phyloP scores from a whole-genome alignment of 2,797 vertebrate species.

The Emys orbicularis region DNA sequence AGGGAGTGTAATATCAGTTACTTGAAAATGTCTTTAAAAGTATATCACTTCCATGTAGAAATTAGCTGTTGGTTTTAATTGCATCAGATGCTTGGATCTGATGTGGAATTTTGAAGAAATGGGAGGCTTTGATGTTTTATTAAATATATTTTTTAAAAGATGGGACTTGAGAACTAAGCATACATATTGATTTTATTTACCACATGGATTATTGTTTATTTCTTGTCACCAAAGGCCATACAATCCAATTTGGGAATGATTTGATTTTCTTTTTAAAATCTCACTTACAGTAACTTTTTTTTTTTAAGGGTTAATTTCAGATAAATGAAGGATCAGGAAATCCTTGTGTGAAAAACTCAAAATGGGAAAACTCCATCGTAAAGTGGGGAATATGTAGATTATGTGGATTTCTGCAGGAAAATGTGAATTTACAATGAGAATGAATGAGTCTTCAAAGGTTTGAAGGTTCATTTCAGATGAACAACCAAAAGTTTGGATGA shows the following conservation, averaged over 20 bases:
- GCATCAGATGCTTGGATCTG: constrained; percentile 72
- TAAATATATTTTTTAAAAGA: constrained; percentile 81
- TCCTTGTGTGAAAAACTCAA: constrained; percentile 18
- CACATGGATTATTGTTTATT: constrained; percentile 62
- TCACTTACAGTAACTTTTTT: constrained; percentile 54
- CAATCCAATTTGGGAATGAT: constrained; percentile 56
- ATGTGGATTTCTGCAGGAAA: constrained; percentile 55
- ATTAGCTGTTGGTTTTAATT: constrained; percentile 83
- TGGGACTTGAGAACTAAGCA: constrained; percentile 70
- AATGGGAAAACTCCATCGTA: constrained; percentile 56
- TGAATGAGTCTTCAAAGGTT: constrained; percentile 48
- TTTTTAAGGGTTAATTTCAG: constrained; percentile 65
- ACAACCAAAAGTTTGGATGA: constrained; percentile 26
- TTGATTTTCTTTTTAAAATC: constrained; percentile 63
- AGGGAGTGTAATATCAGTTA: not conserved
- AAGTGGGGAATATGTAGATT: constrained; percentile 47
- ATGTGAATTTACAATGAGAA: constrained; percentile 49
- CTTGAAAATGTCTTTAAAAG: constrained; percentile 77
- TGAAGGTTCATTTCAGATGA: constrained; percentile 63
- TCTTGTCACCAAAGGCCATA: constrained; percentile 59
- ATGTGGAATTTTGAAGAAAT: constrained; percentile 78
- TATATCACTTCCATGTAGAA: constrained; percentile 74
- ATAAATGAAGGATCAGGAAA: constrained; percentile 63
- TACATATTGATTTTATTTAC: constrained; percentile 74
- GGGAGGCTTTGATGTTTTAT: constrained; percentile 82